Conservation (phyloP, 2,888 invertebrate species). For the Malthinus flaveolus region DNA sequence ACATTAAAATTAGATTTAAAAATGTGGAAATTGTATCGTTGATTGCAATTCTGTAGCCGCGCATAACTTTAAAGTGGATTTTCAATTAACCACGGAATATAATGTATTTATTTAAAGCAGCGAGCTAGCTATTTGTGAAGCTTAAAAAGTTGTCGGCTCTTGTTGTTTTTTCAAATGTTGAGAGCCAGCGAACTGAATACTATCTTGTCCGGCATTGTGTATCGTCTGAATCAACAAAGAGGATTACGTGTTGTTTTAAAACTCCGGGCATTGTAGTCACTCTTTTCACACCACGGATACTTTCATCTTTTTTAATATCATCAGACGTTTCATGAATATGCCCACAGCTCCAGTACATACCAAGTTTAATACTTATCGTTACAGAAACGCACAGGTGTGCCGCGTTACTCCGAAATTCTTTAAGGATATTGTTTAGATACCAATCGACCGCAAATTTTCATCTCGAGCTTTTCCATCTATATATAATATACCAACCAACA, state of each 20-base stretch:
- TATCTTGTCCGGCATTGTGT: constrained; percentile 41
- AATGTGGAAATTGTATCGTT: constrained; percentile 58
- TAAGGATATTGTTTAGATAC: constrained; percentile 25
- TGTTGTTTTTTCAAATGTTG: constrained; percentile 23
- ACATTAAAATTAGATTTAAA: constrained; percentile 57
- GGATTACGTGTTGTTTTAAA: constrained; percentile 35
- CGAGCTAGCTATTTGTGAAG: constrained; percentile 33
- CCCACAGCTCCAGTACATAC: background rate
- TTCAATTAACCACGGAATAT: constrained; percentile 55
- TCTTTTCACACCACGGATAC: constrained; percentile 32
- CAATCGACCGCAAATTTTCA: constrained; percentile 19
- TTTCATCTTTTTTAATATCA: constrained; percentile 25
- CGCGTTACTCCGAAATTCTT: constrained; percentile 17
- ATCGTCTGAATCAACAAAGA: constrained; percentile 36
- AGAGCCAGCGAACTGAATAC: constrained; percentile 38
- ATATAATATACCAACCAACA: too few species aligned
- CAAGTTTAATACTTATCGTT: constrained; percentile 26
- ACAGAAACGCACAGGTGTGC: constrained; percentile 34
- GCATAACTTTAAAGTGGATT: constrained; percentile 54
- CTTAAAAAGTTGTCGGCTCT: constrained; percentile 28
- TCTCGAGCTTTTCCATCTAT: constrained; percentile 1
- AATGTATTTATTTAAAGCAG: constrained; percentile 49
- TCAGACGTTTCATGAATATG: constrained; percentile 19
- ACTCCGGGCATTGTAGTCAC: constrained; percentile 33
- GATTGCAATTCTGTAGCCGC: constrained; percentile 51